Conservation (phyloP, 2,888 invertebrate genomes). For the Ashinkailepas kermadecensis region DNA sequence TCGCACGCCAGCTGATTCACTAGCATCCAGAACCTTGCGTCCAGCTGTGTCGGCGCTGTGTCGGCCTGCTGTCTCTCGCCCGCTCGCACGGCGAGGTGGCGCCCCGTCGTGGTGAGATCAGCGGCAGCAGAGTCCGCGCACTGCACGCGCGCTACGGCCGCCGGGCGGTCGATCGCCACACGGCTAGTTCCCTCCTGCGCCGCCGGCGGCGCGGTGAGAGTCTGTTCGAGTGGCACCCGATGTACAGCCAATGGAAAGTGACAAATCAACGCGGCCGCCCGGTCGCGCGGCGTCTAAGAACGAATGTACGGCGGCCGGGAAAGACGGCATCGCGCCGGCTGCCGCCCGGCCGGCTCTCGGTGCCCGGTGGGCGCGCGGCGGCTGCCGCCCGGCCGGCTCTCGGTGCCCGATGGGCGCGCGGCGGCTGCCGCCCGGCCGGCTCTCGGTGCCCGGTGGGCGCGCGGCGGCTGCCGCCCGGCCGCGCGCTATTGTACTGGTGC, state of each 20-base stretch:
- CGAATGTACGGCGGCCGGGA: background rate
- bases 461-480: background rate
- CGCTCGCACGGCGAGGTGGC: too few species aligned
- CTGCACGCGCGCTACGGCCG: background rate
- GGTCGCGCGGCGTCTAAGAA: background rate
- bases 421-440: too few species aligned
- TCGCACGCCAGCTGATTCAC: background rate
- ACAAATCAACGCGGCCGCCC: background rate
- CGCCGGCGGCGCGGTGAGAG: background rate
- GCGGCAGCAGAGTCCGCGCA: background rate
- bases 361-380: too few species aligned
- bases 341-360: background rate
- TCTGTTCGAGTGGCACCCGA: background rate
- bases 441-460: background rate
- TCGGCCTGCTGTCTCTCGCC: too few species aligned
- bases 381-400: too few species aligned
- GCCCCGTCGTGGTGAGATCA: background rate
- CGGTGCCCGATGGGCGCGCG: too few species aligned
- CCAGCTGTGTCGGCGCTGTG: too few species aligned
- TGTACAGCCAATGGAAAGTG: conserved; percentile 20
- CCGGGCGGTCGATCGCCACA: background rate
- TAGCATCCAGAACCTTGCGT: background rate
- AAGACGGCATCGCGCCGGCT: background rate
- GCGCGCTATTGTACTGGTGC: conserved; percentile 14
- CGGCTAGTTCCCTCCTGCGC: background rate